Evolutionary conservation across 2,113 vertebrate species (phyloP).

Genomic region (Ranitomeya imitator): DNA sequence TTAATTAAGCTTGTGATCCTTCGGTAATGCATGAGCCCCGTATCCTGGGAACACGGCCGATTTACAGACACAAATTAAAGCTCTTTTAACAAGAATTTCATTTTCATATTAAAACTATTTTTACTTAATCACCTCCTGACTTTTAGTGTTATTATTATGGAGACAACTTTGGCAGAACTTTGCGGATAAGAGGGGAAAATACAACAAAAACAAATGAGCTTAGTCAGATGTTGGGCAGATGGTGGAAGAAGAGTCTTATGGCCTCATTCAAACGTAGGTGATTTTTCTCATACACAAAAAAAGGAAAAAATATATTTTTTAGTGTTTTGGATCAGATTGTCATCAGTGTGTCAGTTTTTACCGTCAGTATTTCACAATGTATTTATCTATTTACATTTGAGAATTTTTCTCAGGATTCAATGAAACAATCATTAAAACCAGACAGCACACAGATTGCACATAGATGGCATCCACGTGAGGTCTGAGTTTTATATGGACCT

Average conservation of each 20-base stretch:
- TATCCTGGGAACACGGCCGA: constrained; percentile 7
- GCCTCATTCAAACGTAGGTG: no score
- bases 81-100: constrained; percentile 7
- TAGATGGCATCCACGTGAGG: no score
- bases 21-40: not conserved
- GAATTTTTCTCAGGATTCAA: no score
- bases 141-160: not conserved
- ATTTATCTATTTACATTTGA: no score
- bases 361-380: no score
- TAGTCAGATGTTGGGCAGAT: constrained; percentile 17
- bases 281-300: no score
- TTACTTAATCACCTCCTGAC: constrained; percentile 12
- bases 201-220: not conserved
- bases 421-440: no score
- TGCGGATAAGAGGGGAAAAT: not conserved
- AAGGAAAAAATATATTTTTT: no score
- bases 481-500: no score
- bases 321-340: no score
- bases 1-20: not conserved
- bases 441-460: no score
- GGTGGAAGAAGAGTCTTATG: not conserved
- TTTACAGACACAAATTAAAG: not conserved
- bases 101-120: constrained; percentile 24
- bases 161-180: not conserved
- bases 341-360: no score